These are phyloP conservation scores for Polypedilum pembai DNA, from an alignment of 1,140 invertebrate genomes.

Conservation along the genomic window DNA sequence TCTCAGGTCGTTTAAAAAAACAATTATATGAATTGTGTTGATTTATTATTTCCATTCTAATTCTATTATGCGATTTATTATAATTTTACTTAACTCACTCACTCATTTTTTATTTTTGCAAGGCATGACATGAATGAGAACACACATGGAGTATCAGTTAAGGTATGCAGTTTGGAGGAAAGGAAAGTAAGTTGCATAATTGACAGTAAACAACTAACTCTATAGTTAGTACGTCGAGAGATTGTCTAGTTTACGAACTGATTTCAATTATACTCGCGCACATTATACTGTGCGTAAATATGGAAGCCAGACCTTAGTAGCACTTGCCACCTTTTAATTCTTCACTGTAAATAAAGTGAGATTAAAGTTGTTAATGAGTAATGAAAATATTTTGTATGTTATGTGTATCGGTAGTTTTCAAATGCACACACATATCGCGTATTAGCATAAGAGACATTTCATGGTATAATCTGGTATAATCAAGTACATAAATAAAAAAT, in stretches of 20 bases:
- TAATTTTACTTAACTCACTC: not conserved
- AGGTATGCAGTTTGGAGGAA: not conserved
- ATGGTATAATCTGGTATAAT: conserved; percentile 6
- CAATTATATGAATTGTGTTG: not conserved
- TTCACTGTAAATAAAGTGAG: not conserved
- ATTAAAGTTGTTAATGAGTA: not conserved
- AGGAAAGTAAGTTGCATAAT: not conserved
- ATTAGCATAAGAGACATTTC: conserved; percentile 6
- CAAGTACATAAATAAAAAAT: not conserved
- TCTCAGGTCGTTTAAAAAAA: not conserved
- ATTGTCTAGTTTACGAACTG: not conserved
- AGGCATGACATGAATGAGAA: conserved; percentile 1
- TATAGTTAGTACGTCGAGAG: not conserved
- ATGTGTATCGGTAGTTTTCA: too few relatives aligned
- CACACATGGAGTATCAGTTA: not conserved
- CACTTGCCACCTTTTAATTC: not conserved
- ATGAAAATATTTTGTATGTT: conserved; percentile 1
- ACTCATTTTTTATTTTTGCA: too few relatives aligned
- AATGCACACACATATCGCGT: not conserved
- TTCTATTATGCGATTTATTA: not conserved
- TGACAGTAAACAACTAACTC: not conserved
- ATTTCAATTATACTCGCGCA: not conserved
- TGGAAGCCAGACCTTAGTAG: not conserved
- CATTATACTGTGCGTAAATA: not conserved
- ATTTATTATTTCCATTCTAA: not conserved